These are phyloP conservation scores for Melanotaenia trifasciata DNA, from an alignment of 2,797 vertebrate species.

Conservation along the genomic window DNA sequence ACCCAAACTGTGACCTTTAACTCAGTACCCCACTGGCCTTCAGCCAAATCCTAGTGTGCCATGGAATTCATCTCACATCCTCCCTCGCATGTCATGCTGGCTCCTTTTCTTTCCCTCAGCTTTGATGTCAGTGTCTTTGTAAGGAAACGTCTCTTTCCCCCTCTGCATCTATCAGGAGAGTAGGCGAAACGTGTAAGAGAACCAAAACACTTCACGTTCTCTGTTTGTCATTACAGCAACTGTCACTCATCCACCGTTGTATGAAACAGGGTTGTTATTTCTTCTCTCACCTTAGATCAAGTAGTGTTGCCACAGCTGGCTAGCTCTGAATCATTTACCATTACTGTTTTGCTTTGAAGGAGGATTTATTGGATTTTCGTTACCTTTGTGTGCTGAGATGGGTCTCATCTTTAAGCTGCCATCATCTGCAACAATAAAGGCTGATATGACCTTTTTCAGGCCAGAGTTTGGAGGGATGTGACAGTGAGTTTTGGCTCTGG, in stretches of 20 bases:
- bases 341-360: conserved; percentile 63
- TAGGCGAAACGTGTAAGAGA: conserved; percentile 57
- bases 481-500: conserved; percentile 16
- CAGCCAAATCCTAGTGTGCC: conserved; percentile 70
- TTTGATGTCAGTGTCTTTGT: conserved; percentile 74
- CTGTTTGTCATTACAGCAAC: conserved; percentile 66
- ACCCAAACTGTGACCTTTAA: conserved; percentile 43
- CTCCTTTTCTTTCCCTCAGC: conserved; percentile 66
- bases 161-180: conserved; percentile 49
- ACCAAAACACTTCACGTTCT: conserved; percentile 45
- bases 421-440: conserved; percentile 63
- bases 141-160: conserved; percentile 61
- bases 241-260: conserved; percentile 63
- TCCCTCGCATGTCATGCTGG: conserved; percentile 68
- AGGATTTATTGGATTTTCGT: conserved; percentile 73
- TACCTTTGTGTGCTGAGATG: conserved; percentile 58
- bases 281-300: conserved; percentile 69
- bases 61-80: conserved; percentile 72
- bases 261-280: conserved; percentile 61
- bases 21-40: conserved; percentile 60
- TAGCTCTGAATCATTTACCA: conserved; percentile 64
- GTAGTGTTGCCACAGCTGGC: conserved; percentile 76
- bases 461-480: conserved; percentile 16
- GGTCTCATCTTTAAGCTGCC: conserved; percentile 58
- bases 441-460: conserved; percentile 39